Percentiles rank a stretch among this genome's conserved stretches.
phyloP scores from a whole-genome alignment of 2,797 vertebrate genomes.

The Danio tinwini region DNA sequence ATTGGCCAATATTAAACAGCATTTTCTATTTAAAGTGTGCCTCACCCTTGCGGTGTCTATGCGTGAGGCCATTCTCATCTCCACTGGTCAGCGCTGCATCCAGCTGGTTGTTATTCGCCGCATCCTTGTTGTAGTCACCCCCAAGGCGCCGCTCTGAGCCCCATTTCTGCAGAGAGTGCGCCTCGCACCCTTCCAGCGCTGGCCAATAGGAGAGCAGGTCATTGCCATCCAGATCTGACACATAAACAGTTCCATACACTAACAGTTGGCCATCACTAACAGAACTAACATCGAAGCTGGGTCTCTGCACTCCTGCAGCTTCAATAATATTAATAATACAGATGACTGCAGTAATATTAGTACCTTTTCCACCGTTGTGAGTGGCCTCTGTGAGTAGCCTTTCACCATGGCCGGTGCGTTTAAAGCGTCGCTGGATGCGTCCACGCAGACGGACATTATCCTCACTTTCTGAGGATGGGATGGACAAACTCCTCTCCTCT shows the following conservation, averaged over 20 bases:
- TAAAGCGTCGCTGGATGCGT: conserved; percentile 91
- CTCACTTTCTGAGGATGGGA: conserved; percentile 96
- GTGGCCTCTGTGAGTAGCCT: conserved; percentile 90
- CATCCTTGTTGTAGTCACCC: conserved; percentile 90
- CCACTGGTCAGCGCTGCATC: conserved; percentile 94
- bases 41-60: conserved; percentile 94
- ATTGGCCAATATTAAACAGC: neutral
- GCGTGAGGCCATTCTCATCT: conserved; percentile 91
- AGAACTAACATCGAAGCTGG: neutral
- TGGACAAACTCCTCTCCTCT: conserved; percentile 94
- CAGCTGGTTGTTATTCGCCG: conserved; percentile 93
- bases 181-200: conserved; percentile 89
- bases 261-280: conserved; percentile 45
- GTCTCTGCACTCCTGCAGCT: neutral
- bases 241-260: conserved; percentile 57
- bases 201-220: conserved; percentile 98
- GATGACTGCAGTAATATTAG: too few relatives aligned
- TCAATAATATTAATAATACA: neutral
- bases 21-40: conserved; percentile 25
- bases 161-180: conserved; percentile 95
- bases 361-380: conserved; percentile 91
- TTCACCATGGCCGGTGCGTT: conserved; percentile 89
- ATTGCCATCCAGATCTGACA: conserved; percentile 93
- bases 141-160: conserved; percentile 95
- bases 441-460: conserved; percentile 94